phyloP scores from a whole-genome alignment of 2,113 vertebrate genomes.

The Penelope pileata region DNA sequence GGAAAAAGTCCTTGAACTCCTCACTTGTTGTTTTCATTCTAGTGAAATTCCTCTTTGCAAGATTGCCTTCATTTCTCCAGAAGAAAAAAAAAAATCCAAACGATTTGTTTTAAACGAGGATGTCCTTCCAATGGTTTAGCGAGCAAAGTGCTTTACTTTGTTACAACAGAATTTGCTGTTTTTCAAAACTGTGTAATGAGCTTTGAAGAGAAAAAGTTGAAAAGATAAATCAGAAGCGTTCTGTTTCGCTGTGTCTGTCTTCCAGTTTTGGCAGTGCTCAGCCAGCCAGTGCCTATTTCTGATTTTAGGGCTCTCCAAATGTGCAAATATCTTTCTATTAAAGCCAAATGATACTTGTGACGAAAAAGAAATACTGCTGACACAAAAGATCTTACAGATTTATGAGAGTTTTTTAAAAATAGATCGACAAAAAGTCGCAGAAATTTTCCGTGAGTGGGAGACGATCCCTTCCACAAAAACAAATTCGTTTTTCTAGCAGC shows the following conservation, averaged over 20 bases:
- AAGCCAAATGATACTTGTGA: neutral
- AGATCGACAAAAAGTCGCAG: neutral
- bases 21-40: neutral
- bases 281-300: neutral
- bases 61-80: neutral
- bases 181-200: neutral
- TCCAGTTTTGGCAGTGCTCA: neutral
- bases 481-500: neutral
- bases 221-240: neutral
- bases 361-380: neutral
- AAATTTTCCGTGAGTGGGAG: accelerated
- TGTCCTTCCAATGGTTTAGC: neutral
- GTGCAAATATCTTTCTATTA: neutral
- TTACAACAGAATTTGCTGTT: neutral
- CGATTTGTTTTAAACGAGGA: neutral
- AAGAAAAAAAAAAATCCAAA: neutral
- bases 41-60: neutral
- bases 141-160: neutral
- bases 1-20: neutral
- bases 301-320: neutral
- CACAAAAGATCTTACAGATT: neutral
- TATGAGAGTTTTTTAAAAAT: neutral
- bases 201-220: neutral
- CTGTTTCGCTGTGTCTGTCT: neutral
- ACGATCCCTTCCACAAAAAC: neutral